These are phyloP conservation scores for Geophilus truncorum DNA, from an alignment of 2,888 invertebrate species.

Conservation along the genomic window DNA sequence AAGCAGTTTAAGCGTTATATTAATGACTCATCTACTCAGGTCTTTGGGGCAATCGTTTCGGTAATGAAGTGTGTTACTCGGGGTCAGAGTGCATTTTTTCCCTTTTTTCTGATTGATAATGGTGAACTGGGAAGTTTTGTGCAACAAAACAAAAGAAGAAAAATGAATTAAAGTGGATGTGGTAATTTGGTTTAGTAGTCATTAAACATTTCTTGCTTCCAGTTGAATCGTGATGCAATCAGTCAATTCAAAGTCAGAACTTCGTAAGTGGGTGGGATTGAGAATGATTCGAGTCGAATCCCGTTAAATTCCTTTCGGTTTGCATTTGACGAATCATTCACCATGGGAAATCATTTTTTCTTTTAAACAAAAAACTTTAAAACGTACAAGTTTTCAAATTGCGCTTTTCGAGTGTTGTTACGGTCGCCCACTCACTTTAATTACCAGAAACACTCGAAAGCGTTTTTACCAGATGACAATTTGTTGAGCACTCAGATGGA, in stretches of 20 bases:
- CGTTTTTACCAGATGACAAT: not conserved
- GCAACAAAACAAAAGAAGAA: not conserved
- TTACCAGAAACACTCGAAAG: not conserved
- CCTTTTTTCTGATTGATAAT: not conserved
- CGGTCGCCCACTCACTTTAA: not conserved
- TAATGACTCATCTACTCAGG: not conserved
- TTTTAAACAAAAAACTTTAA: no score
- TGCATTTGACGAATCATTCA: not conserved
- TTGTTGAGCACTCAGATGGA: not conserved
- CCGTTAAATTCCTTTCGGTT: not conserved
- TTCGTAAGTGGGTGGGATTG: not conserved
- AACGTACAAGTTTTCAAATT: no score
- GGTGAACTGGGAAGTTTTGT: not conserved
- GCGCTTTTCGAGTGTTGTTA: no score
- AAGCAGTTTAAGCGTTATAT: not conserved
- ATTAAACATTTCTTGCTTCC: not conserved
- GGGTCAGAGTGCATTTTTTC: not conserved
- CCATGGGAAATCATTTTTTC: not conserved
- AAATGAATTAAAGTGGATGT: not conserved
- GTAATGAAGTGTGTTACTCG: not conserved
- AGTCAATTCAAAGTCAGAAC: not conserved
- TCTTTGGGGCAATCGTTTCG: not conserved
- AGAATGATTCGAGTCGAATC: not conserved
- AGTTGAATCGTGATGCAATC: not conserved
- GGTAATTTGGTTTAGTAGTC: not conserved